Evolutionary conservation across 2,797 vertebrate genomes (phyloP).

Genomic region (Melanotaenia boesemani): DNA sequence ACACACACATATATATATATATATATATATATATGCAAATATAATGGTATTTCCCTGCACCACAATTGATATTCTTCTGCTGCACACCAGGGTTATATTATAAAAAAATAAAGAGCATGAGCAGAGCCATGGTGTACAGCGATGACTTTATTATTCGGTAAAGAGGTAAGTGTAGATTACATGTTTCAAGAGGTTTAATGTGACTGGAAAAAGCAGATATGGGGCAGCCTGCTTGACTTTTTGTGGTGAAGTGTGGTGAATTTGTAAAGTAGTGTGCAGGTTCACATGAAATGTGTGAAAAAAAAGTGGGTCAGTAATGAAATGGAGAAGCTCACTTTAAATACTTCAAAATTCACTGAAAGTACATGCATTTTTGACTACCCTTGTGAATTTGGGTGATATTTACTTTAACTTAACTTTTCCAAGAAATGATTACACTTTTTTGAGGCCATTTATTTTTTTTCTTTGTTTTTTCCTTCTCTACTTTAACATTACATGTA

Average conservation of each 20-base stretch:
- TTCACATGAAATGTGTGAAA: conserved; percentile 11
- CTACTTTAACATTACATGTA: neutral
- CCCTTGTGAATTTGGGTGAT: neutral
- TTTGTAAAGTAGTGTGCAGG: conserved; percentile 25
- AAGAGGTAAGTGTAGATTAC: conserved; percentile 50
- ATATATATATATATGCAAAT: neutral
- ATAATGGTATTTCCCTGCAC: conserved; percentile 14
- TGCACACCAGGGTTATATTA: conserved; percentile 36
- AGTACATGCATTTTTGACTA: neutral
- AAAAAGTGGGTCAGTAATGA: conserved; percentile 52
- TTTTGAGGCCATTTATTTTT: neutral
- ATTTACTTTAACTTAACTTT: conserved; percentile 6
- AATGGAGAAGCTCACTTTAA: conserved; percentile 32
- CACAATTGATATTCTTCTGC: conserved; percentile 28
- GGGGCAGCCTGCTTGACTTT: conserved; percentile 34
- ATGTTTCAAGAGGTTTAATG: conserved; percentile 60
- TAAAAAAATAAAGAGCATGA: conserved; percentile 42
- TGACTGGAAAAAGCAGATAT: conserved; percentile 50
- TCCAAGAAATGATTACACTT: neutral
- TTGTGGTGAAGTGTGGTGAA: conserved; percentile 37
- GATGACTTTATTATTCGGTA: conserved; percentile 42
- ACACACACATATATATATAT: no score
- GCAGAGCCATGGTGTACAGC: conserved; percentile 32
- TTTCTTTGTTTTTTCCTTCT: neutral
- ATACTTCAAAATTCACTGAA: conserved; percentile 20